Evolutionary conservation across 2,797 vertebrate species (phyloP).

Genomic region (Zalophus californianus): DNA sequence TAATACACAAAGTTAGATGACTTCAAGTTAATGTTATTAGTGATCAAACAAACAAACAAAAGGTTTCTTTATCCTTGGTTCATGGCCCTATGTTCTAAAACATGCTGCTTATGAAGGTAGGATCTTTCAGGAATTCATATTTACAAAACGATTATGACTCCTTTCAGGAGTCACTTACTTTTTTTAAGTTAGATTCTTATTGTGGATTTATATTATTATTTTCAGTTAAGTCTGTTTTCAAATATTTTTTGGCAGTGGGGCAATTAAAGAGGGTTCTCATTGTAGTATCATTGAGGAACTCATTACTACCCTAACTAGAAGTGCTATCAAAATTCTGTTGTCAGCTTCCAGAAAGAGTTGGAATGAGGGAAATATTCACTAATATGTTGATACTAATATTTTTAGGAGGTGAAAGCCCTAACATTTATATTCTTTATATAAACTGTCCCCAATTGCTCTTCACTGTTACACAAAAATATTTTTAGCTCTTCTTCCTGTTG

Average conservation of each 20-base stretch:
- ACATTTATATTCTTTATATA: conserved; percentile 54
- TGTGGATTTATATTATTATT: conserved; percentile 46
- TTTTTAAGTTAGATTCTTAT: background rate
- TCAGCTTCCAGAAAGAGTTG: conserved; percentile 11
- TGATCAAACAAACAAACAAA: conserved; percentile 46
- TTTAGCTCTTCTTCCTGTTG: conserved; percentile 11
- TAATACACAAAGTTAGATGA: conserved; percentile 42
- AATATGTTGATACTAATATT: conserved; percentile 38
- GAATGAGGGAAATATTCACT: conserved; percentile 32
- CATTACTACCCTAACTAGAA: background rate
- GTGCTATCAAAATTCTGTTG: background rate
- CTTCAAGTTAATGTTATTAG: conserved; percentile 9
- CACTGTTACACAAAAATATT: conserved; percentile 53
- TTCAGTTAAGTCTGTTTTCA: conserved; percentile 36
- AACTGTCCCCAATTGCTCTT: background rate
- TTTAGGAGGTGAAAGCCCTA: conserved; percentile 39
- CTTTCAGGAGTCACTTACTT: background rate
- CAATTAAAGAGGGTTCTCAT: conserved; percentile 6
- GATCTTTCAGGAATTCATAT: conserved; percentile 20
- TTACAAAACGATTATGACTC: conserved; percentile 35
- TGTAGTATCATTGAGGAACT: background rate
- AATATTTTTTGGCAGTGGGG: conserved; percentile 38
- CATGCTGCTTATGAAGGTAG: conserved; percentile 19
- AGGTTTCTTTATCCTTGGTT: conserved; percentile 27
- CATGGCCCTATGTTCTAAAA: conserved; percentile 33